These are phyloP conservation scores for Chymomyza caudatula DNA, from an alignment of 2,888 invertebrate genomes.

Conservation along the genomic window DNA sequence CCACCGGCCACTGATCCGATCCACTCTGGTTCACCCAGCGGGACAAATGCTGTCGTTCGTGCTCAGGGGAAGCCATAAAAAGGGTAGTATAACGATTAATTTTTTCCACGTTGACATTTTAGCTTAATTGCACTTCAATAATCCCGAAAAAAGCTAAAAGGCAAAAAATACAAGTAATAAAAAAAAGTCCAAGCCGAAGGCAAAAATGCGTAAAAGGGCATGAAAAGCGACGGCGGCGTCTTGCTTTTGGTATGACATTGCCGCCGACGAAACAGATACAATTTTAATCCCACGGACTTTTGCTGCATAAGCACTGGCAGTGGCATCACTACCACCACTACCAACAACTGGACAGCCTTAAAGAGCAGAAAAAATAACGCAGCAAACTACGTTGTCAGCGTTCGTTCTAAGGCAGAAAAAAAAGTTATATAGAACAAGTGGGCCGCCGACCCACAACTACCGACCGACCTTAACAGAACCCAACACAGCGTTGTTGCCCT, in stretches of 20 bases:
- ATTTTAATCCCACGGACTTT: slow-evolving; percentile 73
- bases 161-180: slow-evolving; percentile 12
- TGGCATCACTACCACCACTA: slow-evolving; percentile 12
- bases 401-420: slow-evolving; percentile 10
- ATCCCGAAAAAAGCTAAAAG: slow-evolving; percentile 61
- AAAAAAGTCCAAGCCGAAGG: slow-evolving; percentile 45
- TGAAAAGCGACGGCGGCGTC: slow-evolving; percentile 62
- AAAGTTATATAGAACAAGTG: slow-evolving; percentile 44
- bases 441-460: slow-evolving; percentile 47
- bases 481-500: too few species aligned
- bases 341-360: neutral
- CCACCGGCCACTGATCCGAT: neutral
- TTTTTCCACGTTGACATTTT: slow-evolving; percentile 76
- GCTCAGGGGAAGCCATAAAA: slow-evolving; percentile 61
- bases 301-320: slow-evolving; percentile 68
- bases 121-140: slow-evolving; percentile 77
- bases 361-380: slow-evolving; percentile 2
- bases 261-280: slow-evolving; percentile 50
- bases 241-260: slow-evolving; percentile 7
- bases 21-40: neutral
- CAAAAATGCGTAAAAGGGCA: slow-evolving; percentile 73
- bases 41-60: slow-evolving; percentile 9
- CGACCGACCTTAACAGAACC: neutral
- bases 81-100: slow-evolving; percentile 73
- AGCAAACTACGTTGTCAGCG: slow-evolving; percentile 58